Conservation (phyloP, 2,888 invertebrate genomes). For the Calephelis perditalis region DNA sequence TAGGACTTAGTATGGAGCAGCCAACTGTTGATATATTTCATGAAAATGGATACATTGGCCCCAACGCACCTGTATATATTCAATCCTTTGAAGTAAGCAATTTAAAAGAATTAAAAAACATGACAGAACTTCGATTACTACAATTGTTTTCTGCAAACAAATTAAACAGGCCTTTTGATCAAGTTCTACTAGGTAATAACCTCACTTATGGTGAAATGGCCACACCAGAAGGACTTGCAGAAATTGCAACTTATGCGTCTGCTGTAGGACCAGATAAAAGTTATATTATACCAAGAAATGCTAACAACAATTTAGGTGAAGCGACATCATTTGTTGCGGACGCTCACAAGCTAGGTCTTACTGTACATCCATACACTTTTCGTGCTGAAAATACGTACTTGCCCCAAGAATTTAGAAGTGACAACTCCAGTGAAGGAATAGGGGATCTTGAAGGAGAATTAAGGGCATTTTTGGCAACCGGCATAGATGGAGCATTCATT, state of each 20-base stretch:
- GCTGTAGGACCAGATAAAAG: slow-evolving; percentile 64
- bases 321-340: slow-evolving; percentile 54
- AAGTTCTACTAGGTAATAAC: slow-evolving; percentile 40
- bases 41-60: slow-evolving; percentile 49
- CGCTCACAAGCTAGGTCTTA: slow-evolving; percentile 54
- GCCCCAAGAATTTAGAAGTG: slow-evolving; percentile 50
- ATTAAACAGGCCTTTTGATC: slow-evolving; percentile 51
- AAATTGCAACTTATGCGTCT: slow-evolving; percentile 58
- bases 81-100: slow-evolving; percentile 67
- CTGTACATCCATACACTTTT: slow-evolving; percentile 66
- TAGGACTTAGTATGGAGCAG: slow-evolving; percentile 55
- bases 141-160: slow-evolving; percentile 47
- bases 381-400: slow-evolving; percentile 60
- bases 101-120: slow-evolving; percentile 52
- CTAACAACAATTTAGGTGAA: slow-evolving; percentile 42
- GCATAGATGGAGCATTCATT: slow-evolving; percentile 61
- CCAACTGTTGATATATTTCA: slow-evolving; percentile 50
- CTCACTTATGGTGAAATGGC: slow-evolving; percentile 61
- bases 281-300: slow-evolving; percentile 58
- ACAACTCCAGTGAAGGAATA: slow-evolving; percentile 36
- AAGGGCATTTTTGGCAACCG: slow-evolving; percentile 51
- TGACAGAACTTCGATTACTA: slow-evolving; percentile 52
- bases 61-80: slow-evolving; percentile 53
- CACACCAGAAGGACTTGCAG: slow-evolving; percentile 49
- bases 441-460: slow-evolving; percentile 55